phyloP scores from a whole-genome alignment of 1,140 invertebrate genomes.

The Brachionus calyciflorus region DNA sequence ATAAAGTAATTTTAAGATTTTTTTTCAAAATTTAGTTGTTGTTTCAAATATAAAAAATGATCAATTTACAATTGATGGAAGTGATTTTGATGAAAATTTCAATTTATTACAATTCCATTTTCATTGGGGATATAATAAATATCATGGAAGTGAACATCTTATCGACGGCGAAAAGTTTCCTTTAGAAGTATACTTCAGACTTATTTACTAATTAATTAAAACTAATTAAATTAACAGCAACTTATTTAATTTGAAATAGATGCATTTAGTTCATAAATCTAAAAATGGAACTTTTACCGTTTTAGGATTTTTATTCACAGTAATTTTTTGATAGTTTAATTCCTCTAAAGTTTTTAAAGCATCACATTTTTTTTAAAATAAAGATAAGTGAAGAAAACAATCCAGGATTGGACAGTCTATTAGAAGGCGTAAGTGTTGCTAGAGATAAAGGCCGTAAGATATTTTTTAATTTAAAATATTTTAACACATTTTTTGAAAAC shows the following conservation, averaged over 20 bases:
- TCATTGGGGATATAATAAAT: slow-evolving; percentile 46
- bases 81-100: slow-evolving; percentile 20
- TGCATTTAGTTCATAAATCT: slow-evolving; percentile 42
- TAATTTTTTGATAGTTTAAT: not conserved
- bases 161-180: slow-evolving; percentile 43
- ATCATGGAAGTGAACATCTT: slow-evolving; percentile 35
- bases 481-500: too few species aligned
- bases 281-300: slow-evolving; percentile 21
- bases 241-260: too few species aligned
- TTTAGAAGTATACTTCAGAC: not conserved
- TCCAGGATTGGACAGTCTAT: not conserved
- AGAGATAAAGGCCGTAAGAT: not conserved
- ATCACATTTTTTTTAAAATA: not conserved
- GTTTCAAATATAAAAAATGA: not conserved
- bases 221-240: too few species aligned
- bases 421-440: not conserved
- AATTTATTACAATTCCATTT: slow-evolving; percentile 46
- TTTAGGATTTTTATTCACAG: slow-evolving; percentile 36
- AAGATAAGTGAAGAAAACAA: slow-evolving; percentile 1
- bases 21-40: not conserved
- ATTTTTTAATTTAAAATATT: too few species aligned
- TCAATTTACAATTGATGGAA: slow-evolving; percentile 3
- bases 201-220: not conserved
- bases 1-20: not conserved
- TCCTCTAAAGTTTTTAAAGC: not conserved